phyloP scores from a whole-genome alignment of 2,797 vertebrate genomes.

The Pipistrellus nathusii region DNA sequence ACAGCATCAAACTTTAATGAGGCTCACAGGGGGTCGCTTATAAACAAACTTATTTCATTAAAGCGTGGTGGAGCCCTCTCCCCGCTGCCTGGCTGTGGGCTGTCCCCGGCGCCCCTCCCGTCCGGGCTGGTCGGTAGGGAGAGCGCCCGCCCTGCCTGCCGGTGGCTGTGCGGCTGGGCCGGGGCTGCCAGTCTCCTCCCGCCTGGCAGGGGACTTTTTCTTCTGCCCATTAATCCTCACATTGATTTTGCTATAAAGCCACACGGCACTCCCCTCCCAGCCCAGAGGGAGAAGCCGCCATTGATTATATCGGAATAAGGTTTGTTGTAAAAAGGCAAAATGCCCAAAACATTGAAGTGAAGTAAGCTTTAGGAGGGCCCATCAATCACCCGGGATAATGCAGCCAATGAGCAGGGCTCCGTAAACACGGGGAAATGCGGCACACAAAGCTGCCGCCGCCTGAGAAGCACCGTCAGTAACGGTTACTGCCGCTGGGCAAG shows the following conservation, averaged over 20 bases:
- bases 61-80: neutral
- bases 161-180: conserved; percentile 76
- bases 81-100: neutral
- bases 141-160: neutral
- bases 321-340: conserved; percentile 87
- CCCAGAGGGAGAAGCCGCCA: conserved; percentile 81
- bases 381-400: conserved; percentile 88
- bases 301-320: conserved; percentile 89
- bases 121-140: neutral
- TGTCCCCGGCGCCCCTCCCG: neutral
- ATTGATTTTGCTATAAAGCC: conserved; percentile 90
- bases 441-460: conserved; percentile 84
- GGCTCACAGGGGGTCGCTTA: neutral
- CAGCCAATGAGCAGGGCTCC: conserved; percentile 86
- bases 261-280: conserved; percentile 83
- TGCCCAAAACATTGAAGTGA: conserved; percentile 88
- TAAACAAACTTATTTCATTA: conserved; percentile 51
- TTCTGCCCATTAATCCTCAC: conserved; percentile 87
- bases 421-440: conserved; percentile 87
- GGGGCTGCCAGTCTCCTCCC: conserved; percentile 65
- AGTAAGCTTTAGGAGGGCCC: conserved; percentile 85
- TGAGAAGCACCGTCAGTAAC: conserved; percentile 87
- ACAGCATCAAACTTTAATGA: conserved; percentile 48
- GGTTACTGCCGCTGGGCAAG: conserved; percentile 83
- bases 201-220: conserved; percentile 83